Evolutionary conservation across 2,888 invertebrate species (phyloP), one percentile per base, ranked within the genome.

Genomic region (Stenichneumon culpator): DNA sequence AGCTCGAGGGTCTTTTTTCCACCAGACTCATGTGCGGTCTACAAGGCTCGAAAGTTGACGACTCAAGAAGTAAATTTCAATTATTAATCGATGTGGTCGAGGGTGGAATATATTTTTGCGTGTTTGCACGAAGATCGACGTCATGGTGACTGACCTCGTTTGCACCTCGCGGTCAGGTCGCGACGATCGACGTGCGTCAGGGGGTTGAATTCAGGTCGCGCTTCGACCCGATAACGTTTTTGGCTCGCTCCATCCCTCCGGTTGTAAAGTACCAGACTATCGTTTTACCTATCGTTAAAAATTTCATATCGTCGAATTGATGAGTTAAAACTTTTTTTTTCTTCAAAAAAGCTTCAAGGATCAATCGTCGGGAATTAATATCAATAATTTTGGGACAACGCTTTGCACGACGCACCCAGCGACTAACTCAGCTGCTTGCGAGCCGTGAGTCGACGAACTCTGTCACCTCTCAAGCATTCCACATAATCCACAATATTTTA

Each of bases 81-180:
- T 19, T 14, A 22, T 22, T 11, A 57, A 57, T 57, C 44, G 14
- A 14, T 44, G 44, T 54, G 7, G 19, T 6, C 22, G 57, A 57
- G 57, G 11, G 25, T 57, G 7, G 28, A 60, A 60, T 28, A 67
- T 19, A 39, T 25, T 67, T n/a, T 67, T n/a, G 36, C 65, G 39
- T 67, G n/a, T 67, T 36, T 36, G 36, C 36, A 67, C 65, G 52
- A 77, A 36, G 67, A 77, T 77, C 67, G 75, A 77, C 75, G 75
- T 77, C 82, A 78, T 85, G 86, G 86, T 87, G 86, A 88, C 83
- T 84, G 86, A 86, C 87, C 87, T 86, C 85, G 80, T 88, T 88
- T 85, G 75, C 82, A 87, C 82, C 83, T 86, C 83, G 84, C 84
- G 83, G 81, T 86, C 83, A 84, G 86, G 83, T 86, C 84, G 83